phyloP scores from a whole-genome alignment of 2,888 invertebrate species.

The Glyphotaelius pellucidus region DNA sequence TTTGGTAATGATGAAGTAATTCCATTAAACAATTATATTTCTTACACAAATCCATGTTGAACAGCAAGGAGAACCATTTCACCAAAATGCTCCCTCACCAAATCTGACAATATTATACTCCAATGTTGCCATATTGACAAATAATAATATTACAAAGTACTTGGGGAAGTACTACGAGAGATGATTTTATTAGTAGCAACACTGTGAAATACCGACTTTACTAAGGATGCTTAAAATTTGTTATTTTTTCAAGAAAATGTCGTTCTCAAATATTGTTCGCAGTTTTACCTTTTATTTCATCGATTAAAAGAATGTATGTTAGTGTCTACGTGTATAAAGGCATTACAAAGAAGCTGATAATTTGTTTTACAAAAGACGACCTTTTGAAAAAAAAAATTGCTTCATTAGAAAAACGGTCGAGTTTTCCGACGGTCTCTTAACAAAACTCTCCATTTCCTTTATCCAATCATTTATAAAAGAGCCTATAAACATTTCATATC shows the following conservation, averaged over 20 bases:
- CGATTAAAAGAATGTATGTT: neutral
- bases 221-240: neutral
- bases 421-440: neutral
- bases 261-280: neutral
- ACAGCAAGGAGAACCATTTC: no score
- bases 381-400: neutral
- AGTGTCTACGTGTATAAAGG: neutral
- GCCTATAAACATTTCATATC: slow-evolving; percentile 28
- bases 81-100: no score
- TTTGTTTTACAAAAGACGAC: neutral
- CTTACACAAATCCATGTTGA: no score
- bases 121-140: no score
- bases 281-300: neutral
- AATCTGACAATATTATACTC: no score
- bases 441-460: neutral
- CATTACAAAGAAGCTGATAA: neutral
- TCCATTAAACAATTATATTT: no score
- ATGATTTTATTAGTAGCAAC: neutral
- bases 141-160: no score
- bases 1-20: no score
- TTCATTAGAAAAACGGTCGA: neutral
- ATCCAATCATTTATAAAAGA: slow-evolving; percentile 26
- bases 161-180: neutral
- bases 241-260: neutral
- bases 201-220: neutral